Percentiles rank a stretch among this genome's conserved stretches.
Evolutionary conservation across 2,888 invertebrate species (phyloP).

Genomic region (Abrostola tripartita): DNA sequence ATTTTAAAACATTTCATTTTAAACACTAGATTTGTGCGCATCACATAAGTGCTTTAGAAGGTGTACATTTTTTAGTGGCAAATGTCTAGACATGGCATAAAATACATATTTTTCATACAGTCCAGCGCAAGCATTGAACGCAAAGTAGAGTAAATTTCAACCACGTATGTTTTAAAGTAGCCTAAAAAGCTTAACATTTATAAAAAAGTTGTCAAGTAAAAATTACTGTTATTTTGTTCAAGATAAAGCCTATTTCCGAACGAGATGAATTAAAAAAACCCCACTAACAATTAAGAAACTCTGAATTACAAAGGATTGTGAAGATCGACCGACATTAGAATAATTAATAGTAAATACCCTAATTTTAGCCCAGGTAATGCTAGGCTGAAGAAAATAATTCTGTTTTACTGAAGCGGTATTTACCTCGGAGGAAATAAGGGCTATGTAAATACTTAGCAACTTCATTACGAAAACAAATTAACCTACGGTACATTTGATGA

Average conservation of each 20-base stretch:
- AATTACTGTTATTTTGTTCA: too few species aligned
- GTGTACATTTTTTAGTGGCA: too few species aligned
- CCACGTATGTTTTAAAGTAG: background rate
- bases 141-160: too few species aligned
- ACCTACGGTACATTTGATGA: slow-evolving; percentile 61
- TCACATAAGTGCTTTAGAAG: too few species aligned
- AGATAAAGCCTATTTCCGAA: background rate
- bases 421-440: slow-evolving; percentile 49
- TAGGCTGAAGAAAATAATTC: slow-evolving; percentile 52
- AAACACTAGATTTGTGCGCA: too few species aligned
- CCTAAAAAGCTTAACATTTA: background rate
- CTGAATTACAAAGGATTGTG: slow-evolving; percentile 41
- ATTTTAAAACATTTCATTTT: background rate
- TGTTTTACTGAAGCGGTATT: slow-evolving; percentile 45
- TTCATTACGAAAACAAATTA: slow-evolving; percentile 64
- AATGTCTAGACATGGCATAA: too few species aligned
- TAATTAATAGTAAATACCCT: slow-evolving; percentile 57
- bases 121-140: too few species aligned
- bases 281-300: slow-evolving; percentile 14
- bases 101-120: too few species aligned
- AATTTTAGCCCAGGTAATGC: slow-evolving; percentile 49
- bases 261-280: slow-evolving; percentile 14
- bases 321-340: slow-evolving; percentile 51
- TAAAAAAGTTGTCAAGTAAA: background rate
- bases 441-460: slow-evolving; percentile 58